Conservation (phyloP, 1,140 invertebrate species). For the Eumeta japonica region DNA sequence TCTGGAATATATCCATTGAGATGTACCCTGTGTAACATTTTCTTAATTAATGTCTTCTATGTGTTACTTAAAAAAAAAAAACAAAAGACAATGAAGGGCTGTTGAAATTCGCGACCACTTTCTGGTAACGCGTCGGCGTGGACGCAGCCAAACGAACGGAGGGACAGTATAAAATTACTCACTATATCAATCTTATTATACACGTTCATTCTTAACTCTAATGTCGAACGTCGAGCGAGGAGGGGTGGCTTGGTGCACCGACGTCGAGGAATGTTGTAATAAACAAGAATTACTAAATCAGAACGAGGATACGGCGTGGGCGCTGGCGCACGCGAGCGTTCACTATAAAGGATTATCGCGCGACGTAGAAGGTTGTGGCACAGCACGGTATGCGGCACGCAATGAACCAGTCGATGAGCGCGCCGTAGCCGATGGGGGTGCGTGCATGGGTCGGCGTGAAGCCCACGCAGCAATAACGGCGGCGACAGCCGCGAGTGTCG, state of each 20-base stretch:
- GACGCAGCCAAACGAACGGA: conserved; percentile 14
- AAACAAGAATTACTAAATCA: no score
- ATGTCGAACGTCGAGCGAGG: neutral
- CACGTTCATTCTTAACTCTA: conserved; percentile 25
- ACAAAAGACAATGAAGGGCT: conserved; percentile 3
- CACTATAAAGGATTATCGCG: conserved; percentile 40
- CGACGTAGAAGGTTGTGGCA: conserved; percentile 22
- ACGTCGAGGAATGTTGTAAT: neutral
- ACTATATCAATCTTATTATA: conserved; percentile 36
- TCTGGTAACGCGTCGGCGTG: conserved; percentile 6
- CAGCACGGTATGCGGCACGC: conserved; percentile 28
- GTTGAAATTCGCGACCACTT: no score
- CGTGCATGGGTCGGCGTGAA: conserved; percentile 8
- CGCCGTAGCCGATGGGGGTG: no score
- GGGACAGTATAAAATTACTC: conserved; percentile 43
- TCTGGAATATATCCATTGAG: no score
- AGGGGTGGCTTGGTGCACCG: neutral
- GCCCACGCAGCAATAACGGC: conserved; percentile 8
- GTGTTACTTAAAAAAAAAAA: conserved; percentile 9
- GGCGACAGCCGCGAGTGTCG: conserved; percentile 5
- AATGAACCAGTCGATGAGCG: conserved; percentile 7
- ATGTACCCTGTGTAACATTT: neutral
- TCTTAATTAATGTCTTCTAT: conserved; percentile 20
- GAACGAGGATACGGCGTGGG: neutral
- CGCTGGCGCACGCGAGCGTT: conserved; percentile 17